Evolutionary conservation across 2,113 vertebrate genomes (phyloP).

Genomic region (Myxocyprinus asiaticus): DNA sequence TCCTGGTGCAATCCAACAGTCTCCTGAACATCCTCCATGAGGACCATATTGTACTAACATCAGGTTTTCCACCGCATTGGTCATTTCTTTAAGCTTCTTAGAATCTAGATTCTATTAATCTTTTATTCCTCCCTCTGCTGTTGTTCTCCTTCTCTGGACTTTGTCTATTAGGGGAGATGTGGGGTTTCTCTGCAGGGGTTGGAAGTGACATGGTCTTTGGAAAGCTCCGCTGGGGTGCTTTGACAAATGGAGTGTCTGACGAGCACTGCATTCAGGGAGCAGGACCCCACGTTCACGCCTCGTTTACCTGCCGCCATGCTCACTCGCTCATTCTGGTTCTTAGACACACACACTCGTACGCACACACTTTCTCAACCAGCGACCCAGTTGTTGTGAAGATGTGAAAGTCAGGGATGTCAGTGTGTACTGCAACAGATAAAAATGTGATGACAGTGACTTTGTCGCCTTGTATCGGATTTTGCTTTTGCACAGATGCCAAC

Average conservation of each 20-base stretch:
- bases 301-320: slow-evolving; percentile 76
- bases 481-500: background rate
- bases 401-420: slow-evolving; percentile 40
- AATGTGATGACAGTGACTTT: background rate
- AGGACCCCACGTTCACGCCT: slow-evolving; percentile 70
- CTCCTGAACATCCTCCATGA: too few species aligned
- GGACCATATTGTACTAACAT: too few species aligned
- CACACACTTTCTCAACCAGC: slow-evolving; percentile 25
- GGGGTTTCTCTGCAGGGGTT: slow-evolving; percentile 69
- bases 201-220: slow-evolving; percentile 72
- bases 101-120: too few species aligned
- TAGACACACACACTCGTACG: slow-evolving; percentile 22
- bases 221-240: slow-evolving; percentile 63
- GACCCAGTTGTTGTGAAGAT: slow-evolving; percentile 27
- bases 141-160: slow-evolving; percentile 1
- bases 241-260: slow-evolving; percentile 80
- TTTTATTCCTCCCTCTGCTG: background rate
- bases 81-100: too few species aligned
- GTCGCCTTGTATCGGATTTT: slow-evolving; percentile 1
- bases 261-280: slow-evolving; percentile 64
- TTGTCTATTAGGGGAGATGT: slow-evolving; percentile 59
- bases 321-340: slow-evolving; percentile 69
- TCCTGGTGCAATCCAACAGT: too few species aligned
- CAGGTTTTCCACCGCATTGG: too few species aligned
- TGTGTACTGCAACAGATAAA: slow-evolving; percentile 14